Evolutionary conservation across 2,113 vertebrate species (phyloP), one percentile per base, ranked within the genome.

Genomic region (cat (Felis catus)): DNA sequence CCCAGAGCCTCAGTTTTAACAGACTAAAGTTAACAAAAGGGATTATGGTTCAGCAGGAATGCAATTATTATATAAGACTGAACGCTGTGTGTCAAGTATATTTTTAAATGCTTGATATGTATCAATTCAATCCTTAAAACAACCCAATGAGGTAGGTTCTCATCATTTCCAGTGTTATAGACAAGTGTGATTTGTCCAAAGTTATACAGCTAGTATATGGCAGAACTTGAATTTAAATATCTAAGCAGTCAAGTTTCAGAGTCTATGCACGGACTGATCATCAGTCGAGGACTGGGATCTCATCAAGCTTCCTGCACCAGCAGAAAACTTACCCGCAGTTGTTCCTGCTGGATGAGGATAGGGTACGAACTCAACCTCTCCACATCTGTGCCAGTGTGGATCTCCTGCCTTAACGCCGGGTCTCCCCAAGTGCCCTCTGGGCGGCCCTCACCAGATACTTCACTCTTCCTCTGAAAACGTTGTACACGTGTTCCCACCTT

Each of bases 21-120:
- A 48, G 90, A 89, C 55, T 78, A 68, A 91, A 86, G 82, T 87
- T 58, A 89, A 80, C 65, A 70, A 85, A 91, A 95, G 25, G 4
- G 29, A 86, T 93, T 73, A 93, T 89, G 53, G 53, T 71, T 96
- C 91, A 73, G 86, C 86, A 91, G 65, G 45, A 21, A 29, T 78
- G 70, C n/a, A 74, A 25, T 21, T 89, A 36, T 91, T 80, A 61
- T 45, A 58, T 87, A 68, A 94, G 65, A 97, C 11, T 92, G 81
- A 89, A 4, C 14, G 10, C 61, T 45, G 21, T 53, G 33, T 83
- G 89, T 78, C 81, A 82, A 45, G 39, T 73, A 8, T 63, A 76
- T 8, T 14, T 84, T 31, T 58, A 71, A 86, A 90, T 79, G 68
- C 41, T 83, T 90, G 91, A 29, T 39, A 33, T 36, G 8, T 79